Conservation (phyloP, 2,888 invertebrate genomes). For the Spodoptera picta region DNA sequence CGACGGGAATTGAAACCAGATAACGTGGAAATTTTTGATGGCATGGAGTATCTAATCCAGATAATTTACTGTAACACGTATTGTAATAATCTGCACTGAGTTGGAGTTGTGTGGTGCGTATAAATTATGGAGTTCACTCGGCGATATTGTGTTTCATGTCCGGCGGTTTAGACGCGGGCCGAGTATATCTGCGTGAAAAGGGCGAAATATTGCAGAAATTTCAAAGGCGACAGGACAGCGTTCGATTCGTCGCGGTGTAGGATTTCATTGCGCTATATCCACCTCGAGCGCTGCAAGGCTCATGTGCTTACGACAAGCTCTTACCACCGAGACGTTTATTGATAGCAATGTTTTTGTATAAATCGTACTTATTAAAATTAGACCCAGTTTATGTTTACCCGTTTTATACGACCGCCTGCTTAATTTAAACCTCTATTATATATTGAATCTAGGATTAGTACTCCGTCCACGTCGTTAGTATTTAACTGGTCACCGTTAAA, state of each 20-base stretch:
- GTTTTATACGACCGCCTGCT: slow-evolving; percentile 61
- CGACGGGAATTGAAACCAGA: not conserved
- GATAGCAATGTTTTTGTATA: slow-evolving; percentile 79
- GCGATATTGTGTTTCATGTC: slow-evolving; percentile 88
- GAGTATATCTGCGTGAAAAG: slow-evolving; percentile 87
- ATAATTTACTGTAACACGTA: slow-evolving; percentile 75
- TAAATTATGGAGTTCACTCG: slow-evolving; percentile 85
- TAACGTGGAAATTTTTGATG: slow-evolving; percentile 39
- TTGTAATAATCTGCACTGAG: slow-evolving; percentile 73
- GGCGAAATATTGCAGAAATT: slow-evolving; percentile 88
- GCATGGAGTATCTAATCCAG: slow-evolving; percentile 38
- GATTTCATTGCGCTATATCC: slow-evolving; percentile 86
- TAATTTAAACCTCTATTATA: slow-evolving; percentile 66
- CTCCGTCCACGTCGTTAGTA: slow-evolving; percentile 61
- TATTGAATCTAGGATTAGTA: slow-evolving; percentile 62
- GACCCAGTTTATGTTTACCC: slow-evolving; percentile 66
- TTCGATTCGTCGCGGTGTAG: slow-evolving; percentile 88
- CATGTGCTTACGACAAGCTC: slow-evolving; percentile 76
- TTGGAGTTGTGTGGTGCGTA: slow-evolving; percentile 73
- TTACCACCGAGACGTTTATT: slow-evolving; percentile 77
- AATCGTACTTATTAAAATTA: slow-evolving; percentile 76
- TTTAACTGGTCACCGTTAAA: slow-evolving; percentile 67
- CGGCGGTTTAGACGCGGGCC: slow-evolving; percentile 85
- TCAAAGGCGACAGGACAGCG: slow-evolving; percentile 87
- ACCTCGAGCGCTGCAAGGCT: slow-evolving; percentile 70